These are phyloP conservation scores for Carabus problematicus DNA, from an alignment of 2,888 invertebrate species.

Conservation along the genomic window DNA sequence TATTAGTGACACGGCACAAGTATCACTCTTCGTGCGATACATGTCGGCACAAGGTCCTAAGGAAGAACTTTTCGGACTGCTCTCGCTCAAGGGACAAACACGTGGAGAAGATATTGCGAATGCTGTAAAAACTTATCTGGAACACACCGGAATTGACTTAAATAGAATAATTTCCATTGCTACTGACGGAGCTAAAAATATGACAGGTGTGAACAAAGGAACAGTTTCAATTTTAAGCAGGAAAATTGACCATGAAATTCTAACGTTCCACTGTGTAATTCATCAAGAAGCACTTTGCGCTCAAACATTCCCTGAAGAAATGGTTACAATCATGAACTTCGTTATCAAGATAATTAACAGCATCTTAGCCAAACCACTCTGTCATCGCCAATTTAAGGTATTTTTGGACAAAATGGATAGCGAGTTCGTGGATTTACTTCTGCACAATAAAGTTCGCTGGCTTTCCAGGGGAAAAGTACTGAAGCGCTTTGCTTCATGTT, in stretches of 20 bases:
- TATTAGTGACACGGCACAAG: constrained; percentile 48
- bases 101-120: constrained; percentile 49
- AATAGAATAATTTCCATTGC: constrained; percentile 48
- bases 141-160: constrained; percentile 46
- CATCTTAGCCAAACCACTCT: constrained; percentile 47
- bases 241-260: constrained; percentile 48
- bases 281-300: constrained; percentile 50
- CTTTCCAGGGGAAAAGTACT: constrained; percentile 50
- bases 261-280: constrained; percentile 50
- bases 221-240: constrained; percentile 46
- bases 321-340: constrained; percentile 48
- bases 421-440: constrained; percentile 49
- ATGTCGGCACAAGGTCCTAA: constrained; percentile 44
- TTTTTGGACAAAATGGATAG: constrained; percentile 50
- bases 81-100: constrained; percentile 46
- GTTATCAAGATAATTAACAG: constrained; percentile 46
- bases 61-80: constrained; percentile 47
- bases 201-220: constrained; percentile 48
- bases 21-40: constrained; percentile 47
- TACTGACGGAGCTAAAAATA: constrained; percentile 48
- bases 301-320: constrained; percentile 49
- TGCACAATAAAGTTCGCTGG: constrained; percentile 49
- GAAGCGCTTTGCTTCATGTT: constrained; percentile 49
- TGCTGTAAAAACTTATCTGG: constrained; percentile 46
- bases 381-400: constrained; percentile 50